Evolutionary conservation across 2,888 invertebrate genomes (phyloP), one percentile per base, ranked within the genome.

Genomic region (Psylliodes chrysocephalus): DNA sequence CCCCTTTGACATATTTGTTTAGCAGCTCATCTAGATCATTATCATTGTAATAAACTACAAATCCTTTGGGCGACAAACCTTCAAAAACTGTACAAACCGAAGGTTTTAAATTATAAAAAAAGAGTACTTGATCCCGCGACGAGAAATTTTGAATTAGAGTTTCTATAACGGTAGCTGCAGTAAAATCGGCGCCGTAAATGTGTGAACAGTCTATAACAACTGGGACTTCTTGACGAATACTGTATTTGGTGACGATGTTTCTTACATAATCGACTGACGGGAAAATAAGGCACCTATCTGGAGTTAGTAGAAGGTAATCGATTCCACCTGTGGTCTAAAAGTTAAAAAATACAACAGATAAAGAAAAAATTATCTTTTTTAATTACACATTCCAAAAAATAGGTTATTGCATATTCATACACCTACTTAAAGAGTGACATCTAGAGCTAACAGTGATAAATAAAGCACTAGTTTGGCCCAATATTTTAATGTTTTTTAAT

Each of bases 201-300:
- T 94, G 93, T 40, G 92, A 90, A 82, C 94, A 94, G 83, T 95
- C 94, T 51, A 94, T 89, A 17, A 94, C 93, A 19, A 94, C 92
- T 1, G 94, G 93, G 63, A 90, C 82, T 72, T 85, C 87, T 75
- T 88, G 86, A 6, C 88, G 87, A 19, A 86, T 83, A 46, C 93
- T 92, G 78, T 90, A 90, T 82, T 95, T 94, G 55, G 90, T 92
- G 40, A 95, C 93, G 67, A 94, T 85, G 77, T 92, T 91, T 66
- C 93, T 87, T 69, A 95, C 93, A 83, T 95, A 94, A 82, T 94
- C 94, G 66, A 93, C 93, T 0, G 94, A 94, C 12, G 95, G 95
- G 83, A 95, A 95, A 79, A 94, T 93, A 35, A 95, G 86, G 80
- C 93, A 94, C 70, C 94, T 88, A 82, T 94, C 94, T 5, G 94